Evolutionary conservation across 2,113 vertebrate genomes (phyloP).

Genomic region (Amazona vittata): DNA sequence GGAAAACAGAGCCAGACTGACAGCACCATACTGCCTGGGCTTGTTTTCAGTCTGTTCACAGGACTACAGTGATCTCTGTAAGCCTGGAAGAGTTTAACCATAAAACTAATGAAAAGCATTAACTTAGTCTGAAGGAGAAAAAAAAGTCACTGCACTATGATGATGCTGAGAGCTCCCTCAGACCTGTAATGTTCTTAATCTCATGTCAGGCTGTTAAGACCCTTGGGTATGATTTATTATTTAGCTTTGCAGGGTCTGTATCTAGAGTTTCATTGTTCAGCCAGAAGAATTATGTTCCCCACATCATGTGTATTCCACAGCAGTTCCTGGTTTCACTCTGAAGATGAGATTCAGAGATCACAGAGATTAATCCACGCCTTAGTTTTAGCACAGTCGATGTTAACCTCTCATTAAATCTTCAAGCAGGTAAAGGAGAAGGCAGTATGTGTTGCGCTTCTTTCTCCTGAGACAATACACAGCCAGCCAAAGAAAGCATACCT

Average conservation of each 20-base stretch:
- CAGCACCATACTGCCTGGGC: background rate
- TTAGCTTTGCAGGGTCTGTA: background rate
- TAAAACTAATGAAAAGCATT: constrained; percentile 8
- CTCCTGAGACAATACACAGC: background rate
- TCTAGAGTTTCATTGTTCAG: background rate
- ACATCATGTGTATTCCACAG: background rate
- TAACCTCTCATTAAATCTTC: constrained; percentile 28
- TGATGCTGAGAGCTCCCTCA: background rate
- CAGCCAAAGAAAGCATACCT: constrained; percentile 66
- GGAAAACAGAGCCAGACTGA: background rate
- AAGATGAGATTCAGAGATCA: background rate
- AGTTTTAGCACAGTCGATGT: background rate
- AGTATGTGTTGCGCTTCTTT: background rate
- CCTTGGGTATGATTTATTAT: background rate
- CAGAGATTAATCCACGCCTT: background rate
- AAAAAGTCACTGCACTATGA: background rate
- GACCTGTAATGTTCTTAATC: constrained; percentile 29
- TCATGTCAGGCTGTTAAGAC: background rate
- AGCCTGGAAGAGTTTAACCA: background rate
- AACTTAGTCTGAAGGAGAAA: background rate
- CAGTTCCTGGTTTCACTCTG: background rate
- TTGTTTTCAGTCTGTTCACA: background rate
- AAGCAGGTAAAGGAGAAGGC: background rate
- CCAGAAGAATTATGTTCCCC: background rate
- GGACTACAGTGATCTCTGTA: background rate